These are phyloP conservation scores for Acronicta leporina DNA, from an alignment of 2,888 invertebrate species.

Conservation along the genomic window DNA sequence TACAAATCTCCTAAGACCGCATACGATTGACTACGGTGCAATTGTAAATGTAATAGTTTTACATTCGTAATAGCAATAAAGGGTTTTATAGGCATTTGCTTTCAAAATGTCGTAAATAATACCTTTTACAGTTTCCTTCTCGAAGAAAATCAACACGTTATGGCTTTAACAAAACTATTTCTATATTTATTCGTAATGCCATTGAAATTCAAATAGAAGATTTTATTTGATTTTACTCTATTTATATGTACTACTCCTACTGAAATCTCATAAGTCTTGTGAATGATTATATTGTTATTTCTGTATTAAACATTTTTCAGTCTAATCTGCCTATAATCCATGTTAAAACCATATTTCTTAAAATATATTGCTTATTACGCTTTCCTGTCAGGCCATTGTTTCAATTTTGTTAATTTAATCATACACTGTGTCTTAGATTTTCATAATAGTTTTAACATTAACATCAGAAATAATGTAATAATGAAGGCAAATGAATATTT, in stretches of 20 bases:
- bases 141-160: not conserved
- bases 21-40: not conserved
- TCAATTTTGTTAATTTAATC: too few species aligned
- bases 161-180: conserved; percentile 3
- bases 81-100: conserved; percentile 8
- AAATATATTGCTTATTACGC: not conserved
- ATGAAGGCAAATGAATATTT: too few species aligned
- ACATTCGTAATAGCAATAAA: conserved; percentile 15
- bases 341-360: too few species aligned
- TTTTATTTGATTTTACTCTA: conserved; percentile 8
- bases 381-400: not conserved
- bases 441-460: too few species aligned
- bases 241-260: not conserved
- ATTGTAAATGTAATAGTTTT: conserved; percentile 11
- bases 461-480: too few species aligned
- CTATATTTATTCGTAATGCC: conserved; percentile 11
- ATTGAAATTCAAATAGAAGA: conserved; percentile 16
- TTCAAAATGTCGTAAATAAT: conserved; percentile 16
- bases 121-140: conserved; percentile 17
- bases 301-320: too few species aligned
- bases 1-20: conserved; percentile 3
- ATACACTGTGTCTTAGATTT: too few species aligned
- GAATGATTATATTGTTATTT: too few species aligned
- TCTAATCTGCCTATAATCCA: too few species aligned
- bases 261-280: too few species aligned